These are phyloP conservation scores for Gnatocerus cornutus DNA, from an alignment of 2,888 invertebrate species.

Conservation along the genomic window DNA sequence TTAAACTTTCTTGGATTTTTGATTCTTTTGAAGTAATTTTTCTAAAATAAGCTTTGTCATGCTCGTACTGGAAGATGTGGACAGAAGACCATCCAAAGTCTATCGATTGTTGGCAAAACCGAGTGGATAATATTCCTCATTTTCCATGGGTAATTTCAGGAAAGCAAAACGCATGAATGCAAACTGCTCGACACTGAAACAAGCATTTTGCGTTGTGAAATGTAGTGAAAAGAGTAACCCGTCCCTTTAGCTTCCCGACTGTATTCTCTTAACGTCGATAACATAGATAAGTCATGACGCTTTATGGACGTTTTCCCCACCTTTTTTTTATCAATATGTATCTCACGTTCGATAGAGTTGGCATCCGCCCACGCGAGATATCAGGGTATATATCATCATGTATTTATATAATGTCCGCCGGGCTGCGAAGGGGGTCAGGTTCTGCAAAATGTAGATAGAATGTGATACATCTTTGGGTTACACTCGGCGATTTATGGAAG, in stretches of 20 bases:
- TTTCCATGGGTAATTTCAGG: background rate
- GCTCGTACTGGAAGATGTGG: no score
- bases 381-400: conserved; percentile 65
- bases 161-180: background rate
- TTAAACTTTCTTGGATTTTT: no score
- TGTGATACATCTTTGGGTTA: conserved; percentile 63
- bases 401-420: conserved; percentile 65
- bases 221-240: conserved; percentile 39
- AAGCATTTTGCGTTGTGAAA: conserved; percentile 27
- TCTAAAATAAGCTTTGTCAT: no score
- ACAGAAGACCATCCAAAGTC: no score
- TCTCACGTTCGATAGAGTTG: conserved; percentile 66
- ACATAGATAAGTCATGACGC: conserved; percentile 60
- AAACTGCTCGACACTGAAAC: background rate
- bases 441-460: conserved; percentile 65
- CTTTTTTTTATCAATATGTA: conserved; percentile 63
- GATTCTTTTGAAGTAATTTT: no score
- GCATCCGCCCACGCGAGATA: conserved; percentile 64
- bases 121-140: no score
- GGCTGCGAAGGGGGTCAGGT: conserved; percentile 60
- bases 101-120: no score
- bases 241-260: conserved; percentile 22
- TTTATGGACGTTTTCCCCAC: conserved; percentile 62
- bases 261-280: conserved; percentile 46
- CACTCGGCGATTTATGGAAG: conserved; percentile 60